Evolutionary conservation across 2,888 invertebrate genomes (phyloP), one percentile per base, ranked within the genome.

Genomic region (Pocota personata): DNA sequence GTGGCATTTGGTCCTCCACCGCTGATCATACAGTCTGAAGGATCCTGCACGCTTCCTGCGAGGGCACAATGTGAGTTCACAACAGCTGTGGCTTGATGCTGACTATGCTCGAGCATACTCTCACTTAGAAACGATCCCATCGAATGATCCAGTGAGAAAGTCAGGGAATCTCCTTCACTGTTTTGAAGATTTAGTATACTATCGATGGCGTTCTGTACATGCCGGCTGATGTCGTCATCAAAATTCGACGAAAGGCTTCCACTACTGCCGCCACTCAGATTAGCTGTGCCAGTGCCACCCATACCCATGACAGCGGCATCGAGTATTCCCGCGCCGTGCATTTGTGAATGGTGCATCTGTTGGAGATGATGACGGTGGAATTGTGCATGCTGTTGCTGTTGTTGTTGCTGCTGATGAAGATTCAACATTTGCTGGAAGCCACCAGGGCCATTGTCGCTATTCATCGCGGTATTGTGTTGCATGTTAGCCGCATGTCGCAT

Each of bases 181-280:
- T 92, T 92, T 90, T 95, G 95, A 88, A 96, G 93, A 92, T 96
- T 96, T 86, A 96, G 93, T 90, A 96, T 96, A 90, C 96, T 96
- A 91, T 96, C 96, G 89, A 96, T 96, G 87, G 96, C 96, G 90
- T 95, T 96, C 91, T 96, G 96, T 84, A 96, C 96, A 91, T 96
- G 96, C 32, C 95, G 95, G 88, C 95, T 95, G 80, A 96, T 95
- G 89, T 95, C 95, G 89, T 95, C 95, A 88, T 94, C 94, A 72
- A 92, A 93, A 80, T 93, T 93, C 77, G 88, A 88, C 35, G 89
- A 83, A 62, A 90, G 78, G 57, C 88, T 88, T n/a, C 88, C 87
- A 57, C 86, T 88, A 35, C 87, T 88, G 19, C 87, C 84, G 1
- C 87, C 89, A 43, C 88, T 88, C 3, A 89, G 64, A 76, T 88